A percentile compares a stretch with the other conserved stretches of the same genome.
Evolutionary conservation across 2,888 invertebrate genomes (phyloP).

Genomic region (Meteorus colon): DNA sequence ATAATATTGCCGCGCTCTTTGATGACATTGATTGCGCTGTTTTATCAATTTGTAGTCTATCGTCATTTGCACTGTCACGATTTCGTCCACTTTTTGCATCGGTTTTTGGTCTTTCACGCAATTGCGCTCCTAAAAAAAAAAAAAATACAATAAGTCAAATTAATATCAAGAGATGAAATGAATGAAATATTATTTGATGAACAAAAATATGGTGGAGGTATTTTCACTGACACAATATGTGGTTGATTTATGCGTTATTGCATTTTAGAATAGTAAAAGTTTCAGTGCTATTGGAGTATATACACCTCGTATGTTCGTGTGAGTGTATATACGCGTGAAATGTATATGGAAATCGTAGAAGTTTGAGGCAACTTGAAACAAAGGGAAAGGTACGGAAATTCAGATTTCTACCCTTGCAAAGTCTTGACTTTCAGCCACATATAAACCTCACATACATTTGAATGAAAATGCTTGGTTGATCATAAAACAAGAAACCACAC

Average conservation of each 20-base stretch:
- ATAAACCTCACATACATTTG: constrained; percentile 23
- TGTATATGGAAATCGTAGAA: not conserved
- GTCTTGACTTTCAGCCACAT: constrained; percentile 30
- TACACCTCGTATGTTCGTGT: not conserved
- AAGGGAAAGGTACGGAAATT: not conserved
- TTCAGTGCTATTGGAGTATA: not conserved
- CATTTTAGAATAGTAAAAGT: not conserved
- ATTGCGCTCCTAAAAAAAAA: constrained; percentile 50
- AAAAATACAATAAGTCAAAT: not conserved
- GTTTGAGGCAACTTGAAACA: not conserved
- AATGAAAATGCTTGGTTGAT: constrained; percentile 18
- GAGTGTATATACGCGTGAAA: not conserved
- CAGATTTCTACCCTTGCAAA: constrained; percentile 41
- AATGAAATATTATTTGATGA: not conserved
- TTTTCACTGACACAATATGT: not conserved
- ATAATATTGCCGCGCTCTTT: constrained; percentile 53
- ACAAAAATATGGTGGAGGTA: too few species aligned
- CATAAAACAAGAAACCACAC: constrained; percentile 14
- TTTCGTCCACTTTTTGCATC: constrained; percentile 48
- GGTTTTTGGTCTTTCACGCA: constrained; percentile 50
- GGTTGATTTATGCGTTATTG: not conserved
- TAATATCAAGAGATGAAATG: not conserved
- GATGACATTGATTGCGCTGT: constrained; percentile 68
- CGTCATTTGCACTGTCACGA: constrained; percentile 50
- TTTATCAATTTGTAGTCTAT: constrained; percentile 62